Base-by-base conservation (phyloP, 2,113 vertebrate species). In the Colossoma macropomum region DNA sequence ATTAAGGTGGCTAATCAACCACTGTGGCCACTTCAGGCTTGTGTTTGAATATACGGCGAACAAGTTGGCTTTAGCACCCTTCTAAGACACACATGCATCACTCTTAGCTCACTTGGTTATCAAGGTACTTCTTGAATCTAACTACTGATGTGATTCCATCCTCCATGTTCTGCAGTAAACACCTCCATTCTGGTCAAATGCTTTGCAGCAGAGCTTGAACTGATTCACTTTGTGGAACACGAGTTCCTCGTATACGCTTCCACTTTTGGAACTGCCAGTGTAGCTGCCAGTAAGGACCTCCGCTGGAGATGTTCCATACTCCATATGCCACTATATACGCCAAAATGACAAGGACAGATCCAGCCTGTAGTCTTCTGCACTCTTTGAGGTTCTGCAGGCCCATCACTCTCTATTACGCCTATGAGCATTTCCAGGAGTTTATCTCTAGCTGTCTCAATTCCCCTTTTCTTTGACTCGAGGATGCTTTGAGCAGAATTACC, bases 401-500 rank as follows among this genome's bases (percentile, higher is more conserved):
- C 34, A 32, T 80, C 79, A 73, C 45, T 48, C 63, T 21, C 28
- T 56, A 32, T 68, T 60, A 52, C 50, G 21, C 45, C 65, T 54
- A 30, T 0, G 15, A 70, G 77, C 50, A 56, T 70, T n/a, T 80
- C 66, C 52, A 72, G 17, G n/a, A 45, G 70, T 72, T 72, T 72
- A 80, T 80, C 34, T 45, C 32, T 30, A 23, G 17, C 79, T 73
- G 69, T 80, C 69, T 62, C 52, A 11, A 48, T 59, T 80, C 13
- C 7, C 45, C 19, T 34, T 68, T 38, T 69, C 62, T 73, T 1
- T 73, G 28, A 69, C 56, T 25, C 12, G 27, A 32, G 38, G 34
- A 62, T 16, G n/a, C 30, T 80, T 62, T 48, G 69, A 71, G 56
- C 25, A 50, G 56, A 81, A 81, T 73, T 81, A 62, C 54, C 56